Evolutionary conservation across 2,888 invertebrate genomes (phyloP).

Genomic region (Drosophila mettleri): DNA sequence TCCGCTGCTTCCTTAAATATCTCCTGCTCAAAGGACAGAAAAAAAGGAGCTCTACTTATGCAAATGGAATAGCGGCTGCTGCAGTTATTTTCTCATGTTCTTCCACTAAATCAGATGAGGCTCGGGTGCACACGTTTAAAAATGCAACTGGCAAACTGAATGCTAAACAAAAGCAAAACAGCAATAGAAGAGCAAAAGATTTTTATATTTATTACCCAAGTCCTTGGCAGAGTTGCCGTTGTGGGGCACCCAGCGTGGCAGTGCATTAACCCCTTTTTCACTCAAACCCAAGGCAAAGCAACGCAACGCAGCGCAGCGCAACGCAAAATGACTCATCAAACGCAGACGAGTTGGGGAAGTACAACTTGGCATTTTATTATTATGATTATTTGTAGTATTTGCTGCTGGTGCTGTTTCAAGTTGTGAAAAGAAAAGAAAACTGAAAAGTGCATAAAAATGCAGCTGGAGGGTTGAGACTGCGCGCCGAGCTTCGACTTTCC

Average conservation of each 20-base stretch:
- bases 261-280: conserved; percentile 76
- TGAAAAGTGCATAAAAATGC: conserved; percentile 79
- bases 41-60: conserved; percentile 9
- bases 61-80: conserved; percentile 10
- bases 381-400: conserved; percentile 81
- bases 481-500: conserved; percentile 12
- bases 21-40: conserved; percentile 1
- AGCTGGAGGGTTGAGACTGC: conserved; percentile 46
- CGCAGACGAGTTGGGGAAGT: conserved; percentile 48
- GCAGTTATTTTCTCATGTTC: conserved; percentile 11
- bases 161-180: conserved; percentile 40
- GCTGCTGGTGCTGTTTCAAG: conserved; percentile 70
- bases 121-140: conserved; percentile 25
- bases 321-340: conserved; percentile 78
- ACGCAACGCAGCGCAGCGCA: conserved; percentile 35
- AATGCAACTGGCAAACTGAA: conserved; percentile 46
- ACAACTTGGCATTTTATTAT: conserved; percentile 81
- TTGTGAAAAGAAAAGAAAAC: conserved; percentile 64
- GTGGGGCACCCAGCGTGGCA: conserved; percentile 38
- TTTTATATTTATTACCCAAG: conserved; percentile 79
- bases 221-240: conserved; percentile 31
- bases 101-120: conserved; percentile 34
- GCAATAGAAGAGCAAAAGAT: conserved; percentile 66
- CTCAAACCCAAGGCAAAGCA: conserved; percentile 31
- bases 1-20: not conserved